Conservation (phyloP, 2,888 invertebrate species). For the Aporophyla nigra region DNA sequence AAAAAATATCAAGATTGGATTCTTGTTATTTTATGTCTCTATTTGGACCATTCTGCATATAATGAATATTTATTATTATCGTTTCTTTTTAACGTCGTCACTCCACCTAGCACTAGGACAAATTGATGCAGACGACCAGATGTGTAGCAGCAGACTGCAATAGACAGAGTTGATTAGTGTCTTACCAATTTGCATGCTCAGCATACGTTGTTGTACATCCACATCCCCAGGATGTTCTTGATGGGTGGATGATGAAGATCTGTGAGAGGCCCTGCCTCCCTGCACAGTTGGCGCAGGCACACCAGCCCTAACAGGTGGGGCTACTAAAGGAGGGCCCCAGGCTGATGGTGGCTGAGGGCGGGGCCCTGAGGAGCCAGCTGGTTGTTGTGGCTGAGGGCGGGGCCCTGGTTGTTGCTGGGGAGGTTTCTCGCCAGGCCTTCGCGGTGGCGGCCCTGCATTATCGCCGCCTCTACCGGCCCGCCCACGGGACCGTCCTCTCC, state of each 20-base stretch:
- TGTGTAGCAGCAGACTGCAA: not conserved
- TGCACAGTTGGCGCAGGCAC: constrained; percentile 76
- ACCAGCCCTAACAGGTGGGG: constrained; percentile 81
- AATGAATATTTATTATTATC: not conserved
- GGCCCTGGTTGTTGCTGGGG: constrained; percentile 67
- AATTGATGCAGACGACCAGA: not conserved
- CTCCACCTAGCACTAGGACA: not conserved
- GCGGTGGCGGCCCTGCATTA: constrained; percentile 73
- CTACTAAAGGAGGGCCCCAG: constrained; percentile 82
- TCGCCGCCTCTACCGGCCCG: constrained; percentile 81
- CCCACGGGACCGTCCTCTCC: constrained; percentile 84
- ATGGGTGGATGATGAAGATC: constrained; percentile 77
- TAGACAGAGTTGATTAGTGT: not conserved
- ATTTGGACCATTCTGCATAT: not conserved
- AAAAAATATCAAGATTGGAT: too few species aligned
- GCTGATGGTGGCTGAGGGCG: constrained; percentile 84
- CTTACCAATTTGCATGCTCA: constrained; percentile 64
- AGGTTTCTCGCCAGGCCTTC: constrained; percentile 74
- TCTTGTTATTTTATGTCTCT: too few species aligned
- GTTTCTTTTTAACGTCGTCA: not conserved
- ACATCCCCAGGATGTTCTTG: constrained; percentile 85
- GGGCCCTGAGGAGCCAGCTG: constrained; percentile 72
- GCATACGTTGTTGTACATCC: constrained; percentile 83
- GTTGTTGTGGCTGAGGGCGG: constrained; percentile 62
- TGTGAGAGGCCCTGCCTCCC: constrained; percentile 82